phyloP scores from a whole-genome alignment of 1,140 invertebrate genomes.

The Pogonomyrmex barbatus region DNA sequence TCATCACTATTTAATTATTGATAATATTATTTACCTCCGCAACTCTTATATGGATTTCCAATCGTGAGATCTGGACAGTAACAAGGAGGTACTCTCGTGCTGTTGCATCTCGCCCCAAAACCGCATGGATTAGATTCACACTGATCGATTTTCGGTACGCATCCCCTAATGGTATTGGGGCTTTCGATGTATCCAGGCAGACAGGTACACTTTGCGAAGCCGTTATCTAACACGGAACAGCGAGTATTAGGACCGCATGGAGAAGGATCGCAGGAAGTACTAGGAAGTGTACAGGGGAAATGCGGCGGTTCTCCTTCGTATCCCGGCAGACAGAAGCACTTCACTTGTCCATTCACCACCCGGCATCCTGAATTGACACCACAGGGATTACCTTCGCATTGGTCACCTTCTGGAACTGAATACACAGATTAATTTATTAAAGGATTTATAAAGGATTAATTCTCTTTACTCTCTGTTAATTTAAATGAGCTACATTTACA shows the following conservation, averaged over 20 bases:
- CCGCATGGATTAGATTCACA: slow-evolving; percentile 95
- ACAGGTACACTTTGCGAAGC: slow-evolving; percentile 95
- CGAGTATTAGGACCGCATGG: slow-evolving; percentile 96
- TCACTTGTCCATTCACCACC: slow-evolving; percentile 89
- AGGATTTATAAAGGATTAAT: not conserved
- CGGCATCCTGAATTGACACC: slow-evolving; percentile 93
- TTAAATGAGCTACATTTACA: not conserved
- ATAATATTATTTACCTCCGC: slow-evolving; percentile 84
- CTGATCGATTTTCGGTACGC: slow-evolving; percentile 91
- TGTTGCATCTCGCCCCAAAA: slow-evolving; percentile 92
- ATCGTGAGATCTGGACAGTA: slow-evolving; percentile 91
- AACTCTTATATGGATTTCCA: slow-evolving; percentile 93
- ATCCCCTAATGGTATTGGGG: slow-evolving; percentile 94
- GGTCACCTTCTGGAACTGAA: slow-evolving; percentile 94
- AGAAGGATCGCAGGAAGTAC: slow-evolving; percentile 93
- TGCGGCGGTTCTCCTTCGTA: slow-evolving; percentile 94
- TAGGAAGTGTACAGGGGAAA: slow-evolving; percentile 88
- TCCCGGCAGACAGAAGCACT: slow-evolving; percentile 94
- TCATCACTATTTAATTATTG: not conserved
- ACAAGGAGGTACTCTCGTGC: slow-evolving; percentile 91
- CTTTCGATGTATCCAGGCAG: slow-evolving; percentile 93
- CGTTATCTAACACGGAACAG: slow-evolving; percentile 92
- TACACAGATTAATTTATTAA: not conserved
- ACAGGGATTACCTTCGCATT: slow-evolving; percentile 94
- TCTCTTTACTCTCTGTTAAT: not conserved